Evolutionary conservation across 2,888 invertebrate species (phyloP), one percentile per base, ranked within the genome.

Genomic region (Ochropleura plecta): DNA sequence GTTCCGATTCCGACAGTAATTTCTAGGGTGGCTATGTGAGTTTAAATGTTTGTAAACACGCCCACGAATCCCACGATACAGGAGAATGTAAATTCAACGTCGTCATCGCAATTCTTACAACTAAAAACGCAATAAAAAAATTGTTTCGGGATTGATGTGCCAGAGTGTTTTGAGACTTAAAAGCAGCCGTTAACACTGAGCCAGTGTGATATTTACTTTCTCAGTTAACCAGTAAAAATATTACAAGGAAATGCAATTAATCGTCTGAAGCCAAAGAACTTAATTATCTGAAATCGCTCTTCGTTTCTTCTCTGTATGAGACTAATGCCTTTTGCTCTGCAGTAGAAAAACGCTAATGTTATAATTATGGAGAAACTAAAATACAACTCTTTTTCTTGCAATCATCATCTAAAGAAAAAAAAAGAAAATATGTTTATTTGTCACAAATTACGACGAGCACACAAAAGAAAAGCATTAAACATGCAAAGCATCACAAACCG

Each of bases 281-380:
- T 76, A 78, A 62, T 70, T 70, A 76, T 48, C 42, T 78, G 79
- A 48, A 68, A 16, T 30, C 48, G 7, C 16, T 8, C 9, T 51
- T 42, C 42, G 12, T 70, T 69, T 30, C 46, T 42, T 76, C 42
- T 12, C 40, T 30, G 12, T 30, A 16, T 53, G 46, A 9, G 51
- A 14, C 14, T 60, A 60, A 78, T 70, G 70, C 6, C 9, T 70
- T 78, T 78, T 67, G 48, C 20, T 53, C 40, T 51, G 44, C 44
- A 65, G 10, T 59, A 4, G 30, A 16, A 5, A 60, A 40, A n/a
- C 1, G 5, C 5, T 60, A 10, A 16, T 57, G 49, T n/a, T 60
- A 46, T 60, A 46, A 30, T 42, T 44, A 42, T 55, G 9, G 18
- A 18, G 6, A 14, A 10, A 49, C 20, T 42, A 18, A 12, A 42